Base-by-base conservation (phyloP, 2,888 invertebrate genomes). In the Spisula subtruncata region DNA sequence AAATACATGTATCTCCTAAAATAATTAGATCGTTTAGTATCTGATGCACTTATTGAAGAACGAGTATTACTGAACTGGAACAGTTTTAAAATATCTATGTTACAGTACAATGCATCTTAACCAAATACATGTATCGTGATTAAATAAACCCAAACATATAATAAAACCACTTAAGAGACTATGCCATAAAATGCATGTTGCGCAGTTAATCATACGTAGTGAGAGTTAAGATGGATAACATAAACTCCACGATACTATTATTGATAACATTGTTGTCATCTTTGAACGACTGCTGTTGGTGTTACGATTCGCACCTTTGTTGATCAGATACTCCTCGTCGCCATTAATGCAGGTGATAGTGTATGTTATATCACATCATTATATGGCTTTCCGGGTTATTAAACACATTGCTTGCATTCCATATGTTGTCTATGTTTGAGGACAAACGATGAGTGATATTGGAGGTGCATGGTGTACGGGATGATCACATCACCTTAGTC, bases 131-230 rank as follows among this genome's bases (percentile, higher is more conserved):
- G 25, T 66, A 25, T 5, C 10, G 25, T 6, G 8, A 41, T 41
- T 41, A 41, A 41, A 25, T 66, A 66, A n/a, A 66, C 60, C 25
- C 60, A 5, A 10, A 41, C 41, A 41, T 41, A 8, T 41, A 66
- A 66, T 66, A 4, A 25, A 25, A n/a, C 0, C n/a, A 25, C 20
- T n/a, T 25, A 66, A 25, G 25, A 66, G 2, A 25, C n/a, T 25
- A 66, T 25, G 25, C 25, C 60, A 66, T 66, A 25, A 66, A 66
- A 66, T 66, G 60, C 60, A 66, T 66, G n/a, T 56, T 66, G 8
- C 60, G 25, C 60, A 25, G 25, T 66, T n/a, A 66, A 66, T 66
- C 60, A 66, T 25, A 25, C 60, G 25, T 66, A 25, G 6, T 66
- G 25, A 12, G 25, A n/a, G 10, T 66, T 66, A n/a, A 66, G 51